Conservation (phyloP, 2,797 vertebrate genomes). For the Danio albolineatus region DNA sequence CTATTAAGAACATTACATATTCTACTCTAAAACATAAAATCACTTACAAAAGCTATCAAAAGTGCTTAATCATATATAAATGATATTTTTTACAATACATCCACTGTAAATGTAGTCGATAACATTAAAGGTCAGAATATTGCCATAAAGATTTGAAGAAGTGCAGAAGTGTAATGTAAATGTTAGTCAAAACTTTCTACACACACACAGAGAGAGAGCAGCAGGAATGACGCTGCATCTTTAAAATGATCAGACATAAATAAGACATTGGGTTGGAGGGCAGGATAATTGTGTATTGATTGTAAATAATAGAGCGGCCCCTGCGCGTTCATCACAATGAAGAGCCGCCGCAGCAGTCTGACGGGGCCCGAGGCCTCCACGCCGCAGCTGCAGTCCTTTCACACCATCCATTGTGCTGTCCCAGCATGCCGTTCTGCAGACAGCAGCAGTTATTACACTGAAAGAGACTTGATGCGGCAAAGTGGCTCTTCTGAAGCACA, state of each 20-base stretch:
- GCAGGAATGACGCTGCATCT: neutral
- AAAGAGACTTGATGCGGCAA: neutral
- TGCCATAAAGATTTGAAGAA: neutral
- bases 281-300: conserved; percentile 79
- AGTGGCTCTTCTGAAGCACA: neutral
- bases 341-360: conserved; percentile 66
- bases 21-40: too few species aligned
- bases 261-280: conserved; percentile 68
- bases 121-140: neutral
- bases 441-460: conserved; percentile 32
- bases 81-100: too few species aligned
- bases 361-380: conserved; percentile 16
- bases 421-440: conserved; percentile 45
- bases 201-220: conserved; percentile 48
- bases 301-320: conserved; percentile 73
- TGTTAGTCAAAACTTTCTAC: neutral
- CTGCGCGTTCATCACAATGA: conserved; percentile 71
- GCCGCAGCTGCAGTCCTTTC: conserved; percentile 15
- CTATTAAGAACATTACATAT: too few species aligned
- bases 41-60: too few species aligned
- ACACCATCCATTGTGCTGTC: conserved; percentile 28
- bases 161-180: neutral
- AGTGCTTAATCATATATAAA: too few species aligned
- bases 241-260: conserved; percentile 68
- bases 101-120: too few species aligned